A percentile compares a stretch with the other conserved stretches of the same genome.
Evolutionary conservation across 92 coral and sea anemone genomes (phyloP).

Genomic region (Heteractis magnifica): DNA sequence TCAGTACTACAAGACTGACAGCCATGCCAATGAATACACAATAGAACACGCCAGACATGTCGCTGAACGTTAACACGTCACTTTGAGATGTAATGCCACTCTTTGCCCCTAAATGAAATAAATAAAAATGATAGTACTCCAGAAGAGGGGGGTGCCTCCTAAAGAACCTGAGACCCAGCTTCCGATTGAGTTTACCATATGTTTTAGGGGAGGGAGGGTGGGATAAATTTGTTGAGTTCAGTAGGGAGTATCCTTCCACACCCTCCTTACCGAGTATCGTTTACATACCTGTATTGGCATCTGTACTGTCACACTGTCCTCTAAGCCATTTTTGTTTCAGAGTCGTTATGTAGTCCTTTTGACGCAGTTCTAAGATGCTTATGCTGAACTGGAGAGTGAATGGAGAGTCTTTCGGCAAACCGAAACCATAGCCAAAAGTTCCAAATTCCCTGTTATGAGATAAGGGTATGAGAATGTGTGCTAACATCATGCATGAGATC

Average conservation of each 20-base stretch:
- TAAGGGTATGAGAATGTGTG: neutral
- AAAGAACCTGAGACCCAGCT: no score
- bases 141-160: no score
- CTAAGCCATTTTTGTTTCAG: slow-evolving; percentile 63
- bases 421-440: slow-evolving; percentile 72
- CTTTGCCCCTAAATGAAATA: slow-evolving; percentile 13
- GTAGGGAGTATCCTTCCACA: neutral
- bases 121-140: no score
- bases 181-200: no score
- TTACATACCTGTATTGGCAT: neutral
- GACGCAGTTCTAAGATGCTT: slow-evolving; percentile 64
- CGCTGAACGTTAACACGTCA: slow-evolving; percentile 62
- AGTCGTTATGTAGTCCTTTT: slow-evolving; percentile 55
- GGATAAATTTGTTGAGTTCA: neutral
- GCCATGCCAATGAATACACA: slow-evolving; percentile 64
- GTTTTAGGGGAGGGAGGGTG: no score
- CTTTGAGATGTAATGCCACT: slow-evolving; percentile 41
- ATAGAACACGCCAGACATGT: slow-evolving; percentile 73
- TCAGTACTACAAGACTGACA: slow-evolving; percentile 49
- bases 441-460: slow-evolving; percentile 52
- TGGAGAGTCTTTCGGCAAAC: slow-evolving; percentile 70
- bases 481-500: neutral
- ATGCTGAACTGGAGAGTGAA: slow-evolving; percentile 72
- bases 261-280: neutral
- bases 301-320: slow-evolving; percentile 37